A percentile compares a stretch with the other conserved stretches of the same genome.
Conservation (phyloP, 2,888 invertebrate species). For the Sceliomorpha sp. region DNA sequence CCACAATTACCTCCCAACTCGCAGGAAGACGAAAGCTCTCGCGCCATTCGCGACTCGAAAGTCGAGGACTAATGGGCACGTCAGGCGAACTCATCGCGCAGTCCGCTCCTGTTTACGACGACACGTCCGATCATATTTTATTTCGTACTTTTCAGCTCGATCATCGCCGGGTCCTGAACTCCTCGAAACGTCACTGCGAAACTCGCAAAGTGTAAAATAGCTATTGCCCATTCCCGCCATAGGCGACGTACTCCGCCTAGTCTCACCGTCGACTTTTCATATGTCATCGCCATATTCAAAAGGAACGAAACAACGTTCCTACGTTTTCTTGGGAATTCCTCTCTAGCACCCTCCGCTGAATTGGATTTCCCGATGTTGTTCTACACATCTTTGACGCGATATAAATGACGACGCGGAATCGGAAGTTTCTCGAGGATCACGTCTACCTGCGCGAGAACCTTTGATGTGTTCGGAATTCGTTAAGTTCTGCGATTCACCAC, state of each 20-base stretch:
- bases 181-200: conserved; percentile 25
- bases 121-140: conserved; percentile 60
- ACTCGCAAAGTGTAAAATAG: conserved; percentile 54
- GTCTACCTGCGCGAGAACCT: too few species aligned
- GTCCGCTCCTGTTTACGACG: conserved; percentile 48
- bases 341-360: neutral
- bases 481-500: too few species aligned
- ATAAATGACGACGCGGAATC: too few species aligned
- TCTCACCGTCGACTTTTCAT: conserved; percentile 29
- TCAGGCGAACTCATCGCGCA: conserved; percentile 29
- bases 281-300: conserved; percentile 38
- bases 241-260: conserved; percentile 24
- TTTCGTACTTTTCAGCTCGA: conserved; percentile 53
- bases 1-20: conserved; percentile 18
- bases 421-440: too few species aligned
- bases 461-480: too few species aligned
- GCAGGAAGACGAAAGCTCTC: conserved; percentile 17
- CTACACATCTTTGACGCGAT: too few species aligned
- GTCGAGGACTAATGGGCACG: conserved; percentile 47
- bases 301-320: conserved; percentile 23
- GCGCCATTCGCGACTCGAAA: conserved; percentile 18
- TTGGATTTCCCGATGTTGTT: too few species aligned
- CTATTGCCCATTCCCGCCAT: conserved; percentile 25
- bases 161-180: conserved; percentile 27
- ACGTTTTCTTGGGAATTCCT: conserved; percentile 9